phyloP scores from a whole-genome alignment of 2,888 invertebrate genomes.

The Calephelis perditalis region DNA sequence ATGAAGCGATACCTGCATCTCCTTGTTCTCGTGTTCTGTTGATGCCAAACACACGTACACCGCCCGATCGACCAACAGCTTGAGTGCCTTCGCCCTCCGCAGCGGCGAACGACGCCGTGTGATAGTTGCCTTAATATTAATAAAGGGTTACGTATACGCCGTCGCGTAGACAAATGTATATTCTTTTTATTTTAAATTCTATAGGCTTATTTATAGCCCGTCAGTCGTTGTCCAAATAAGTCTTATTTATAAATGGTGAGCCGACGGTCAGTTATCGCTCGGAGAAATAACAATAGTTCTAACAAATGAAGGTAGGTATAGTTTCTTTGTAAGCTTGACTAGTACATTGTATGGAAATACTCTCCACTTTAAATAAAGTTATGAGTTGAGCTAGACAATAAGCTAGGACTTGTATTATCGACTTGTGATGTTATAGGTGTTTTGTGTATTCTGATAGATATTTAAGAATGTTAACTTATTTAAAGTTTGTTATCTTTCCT shows the following conservation, averaged over 20 bases:
- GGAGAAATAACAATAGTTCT: conserved; percentile 43
- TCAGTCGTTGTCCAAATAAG: conserved; percentile 66
- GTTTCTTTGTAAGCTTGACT: conserved; percentile 36
- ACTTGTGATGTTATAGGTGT: not conserved
- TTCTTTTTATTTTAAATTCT: conserved; percentile 32
- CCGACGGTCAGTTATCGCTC: conserved; percentile 35
- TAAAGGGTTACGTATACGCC: not conserved
- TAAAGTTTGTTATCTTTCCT: no score
- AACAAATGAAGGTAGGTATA: conserved; percentile 41
- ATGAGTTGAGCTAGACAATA: conserved; percentile 1
- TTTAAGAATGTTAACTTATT: no score
- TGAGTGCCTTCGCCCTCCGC: no score
- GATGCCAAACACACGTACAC: no score
- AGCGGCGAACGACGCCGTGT: no score
- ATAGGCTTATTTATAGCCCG: conserved; percentile 56
- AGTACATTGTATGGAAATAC: conserved; percentile 14
- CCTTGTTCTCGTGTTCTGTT: no score
- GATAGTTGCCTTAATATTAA: not conserved
- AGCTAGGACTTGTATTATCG: conserved; percentile 1
- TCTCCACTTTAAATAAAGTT: conserved; percentile 14
- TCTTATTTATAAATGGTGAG: conserved; percentile 65
- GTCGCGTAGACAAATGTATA: not conserved
- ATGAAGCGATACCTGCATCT: no score
- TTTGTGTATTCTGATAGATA: not conserved
- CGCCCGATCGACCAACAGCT: no score